phyloP scores from a whole-genome alignment of 2,113 vertebrate genomes.

The Malurus melanocephalus region DNA sequence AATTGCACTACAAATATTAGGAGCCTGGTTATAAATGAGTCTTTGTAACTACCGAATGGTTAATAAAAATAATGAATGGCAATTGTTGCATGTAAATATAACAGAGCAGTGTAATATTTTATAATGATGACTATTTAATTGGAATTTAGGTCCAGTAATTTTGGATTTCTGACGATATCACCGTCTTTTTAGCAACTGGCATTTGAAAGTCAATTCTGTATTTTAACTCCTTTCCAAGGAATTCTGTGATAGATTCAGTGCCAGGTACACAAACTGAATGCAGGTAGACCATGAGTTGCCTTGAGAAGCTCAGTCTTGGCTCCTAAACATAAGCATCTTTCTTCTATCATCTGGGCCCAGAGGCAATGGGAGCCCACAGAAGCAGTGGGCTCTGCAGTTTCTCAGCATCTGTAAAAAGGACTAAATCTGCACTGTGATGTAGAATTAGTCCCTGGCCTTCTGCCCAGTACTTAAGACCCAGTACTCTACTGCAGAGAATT shows the following conservation, averaged over 20 bases:
- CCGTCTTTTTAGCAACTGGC: background rate
- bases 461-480: background rate
- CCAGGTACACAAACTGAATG: background rate
- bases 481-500: background rate
- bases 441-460: background rate
- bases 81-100: background rate
- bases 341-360: background rate
- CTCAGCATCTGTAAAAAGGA: background rate
- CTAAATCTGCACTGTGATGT: background rate
- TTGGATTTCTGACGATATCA: background rate
- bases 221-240: background rate
- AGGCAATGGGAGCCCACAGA: background rate
- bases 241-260: background rate
- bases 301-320: background rate
- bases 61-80: slow-evolving; percentile 42
- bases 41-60: slow-evolving; percentile 42
- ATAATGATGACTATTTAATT: slow-evolving; percentile 34
- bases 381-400: background rate
- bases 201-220: background rate
- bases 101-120: slow-evolving; percentile 14
- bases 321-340: background rate
- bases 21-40: slow-evolving; percentile 32
- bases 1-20: slow-evolving; percentile 56
- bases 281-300: background rate
- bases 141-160: background rate